Percentiles rank a stretch among this genome's conserved stretches.
Conservation (phyloP, 2,797 vertebrate genomes). For the Moxostoma hubbsi region DNA sequence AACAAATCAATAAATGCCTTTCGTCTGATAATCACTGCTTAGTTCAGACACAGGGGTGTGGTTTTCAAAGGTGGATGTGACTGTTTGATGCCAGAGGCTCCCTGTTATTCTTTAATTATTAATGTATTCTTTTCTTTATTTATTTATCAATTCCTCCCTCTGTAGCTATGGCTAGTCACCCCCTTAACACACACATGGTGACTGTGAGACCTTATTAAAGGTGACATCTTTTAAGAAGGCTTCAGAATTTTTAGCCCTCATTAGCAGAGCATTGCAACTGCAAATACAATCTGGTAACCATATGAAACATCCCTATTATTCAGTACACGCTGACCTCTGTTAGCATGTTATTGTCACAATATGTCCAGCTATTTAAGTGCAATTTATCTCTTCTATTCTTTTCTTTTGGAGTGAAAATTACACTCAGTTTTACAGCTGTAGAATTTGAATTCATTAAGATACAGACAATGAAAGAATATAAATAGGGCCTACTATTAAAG, state of each 20-base stretch:
- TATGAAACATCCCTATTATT: neutral
- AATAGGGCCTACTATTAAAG: neutral
- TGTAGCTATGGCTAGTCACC: neutral
- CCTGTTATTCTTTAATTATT: conserved; percentile 47
- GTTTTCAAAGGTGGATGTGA: conserved; percentile 34
- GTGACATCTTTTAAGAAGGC: conserved; percentile 18
- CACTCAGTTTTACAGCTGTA: neutral
- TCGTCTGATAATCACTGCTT: conserved; percentile 21
- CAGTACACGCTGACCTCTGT: conserved; percentile 7
- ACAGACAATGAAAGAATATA: neutral
- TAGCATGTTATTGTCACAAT: neutral
- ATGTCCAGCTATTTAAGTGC: neutral
- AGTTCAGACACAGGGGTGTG: conserved; percentile 22
- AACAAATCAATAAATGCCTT: neutral
- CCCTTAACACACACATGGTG: conserved; percentile 25
- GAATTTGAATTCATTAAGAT: neutral
- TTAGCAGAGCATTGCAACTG: conserved; percentile 4
- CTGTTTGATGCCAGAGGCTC: conserved; percentile 46
- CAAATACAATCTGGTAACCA: neutral
- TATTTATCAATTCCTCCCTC: conserved; percentile 31
- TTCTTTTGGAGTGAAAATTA: neutral
- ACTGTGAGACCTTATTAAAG: conserved; percentile 25
- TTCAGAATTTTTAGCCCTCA: conserved; percentile 16
- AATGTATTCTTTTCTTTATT: conserved; percentile 31
- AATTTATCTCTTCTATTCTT: neutral